These are phyloP conservation scores for Microplitis deprimator DNA, from an alignment of 2,888 invertebrate genomes.

Conservation along the genomic window DNA sequence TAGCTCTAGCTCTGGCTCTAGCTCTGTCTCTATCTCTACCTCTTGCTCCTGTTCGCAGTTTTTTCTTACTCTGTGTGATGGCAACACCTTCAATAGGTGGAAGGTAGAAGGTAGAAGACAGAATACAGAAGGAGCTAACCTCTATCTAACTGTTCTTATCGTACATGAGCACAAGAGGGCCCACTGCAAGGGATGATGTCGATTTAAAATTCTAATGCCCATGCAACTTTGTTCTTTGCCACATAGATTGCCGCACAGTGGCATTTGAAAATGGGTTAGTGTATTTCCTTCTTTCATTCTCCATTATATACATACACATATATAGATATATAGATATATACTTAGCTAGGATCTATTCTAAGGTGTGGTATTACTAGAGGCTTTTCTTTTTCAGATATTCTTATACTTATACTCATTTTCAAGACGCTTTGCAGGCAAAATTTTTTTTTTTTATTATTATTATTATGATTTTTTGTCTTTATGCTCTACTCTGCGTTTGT, in stretches of 20 bases:
- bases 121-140: background rate
- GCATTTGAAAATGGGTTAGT: slow-evolving; percentile 56
- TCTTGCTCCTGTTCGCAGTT: slow-evolving; percentile 24
- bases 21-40: slow-evolving; percentile 29
- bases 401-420: slow-evolving; percentile 30
- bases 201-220: slow-evolving; percentile 66
- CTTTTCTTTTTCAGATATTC: slow-evolving; percentile 32
- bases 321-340: background rate
- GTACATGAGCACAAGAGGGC: slow-evolving; percentile 43
- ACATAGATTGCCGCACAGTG: slow-evolving; percentile 49
- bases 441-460: background rate
- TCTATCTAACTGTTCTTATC: slow-evolving; percentile 37
- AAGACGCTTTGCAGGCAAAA: background rate
- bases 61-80: slow-evolving; percentile 10
- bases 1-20: slow-evolving; percentile 10
- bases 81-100: slow-evolving; percentile 4
- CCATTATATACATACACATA: background rate
- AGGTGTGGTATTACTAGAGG: slow-evolving; percentile 24
- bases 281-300: slow-evolving; percentile 40
- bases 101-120: background rate
- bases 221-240: slow-evolving; percentile 51
- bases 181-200: slow-evolving; percentile 52
- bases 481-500: background rate
- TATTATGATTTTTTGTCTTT: background rate
- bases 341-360: slow-evolving; percentile 26